Conservation (phyloP, 2,888 invertebrate genomes). For the Meliscaeva auricollis region DNA sequence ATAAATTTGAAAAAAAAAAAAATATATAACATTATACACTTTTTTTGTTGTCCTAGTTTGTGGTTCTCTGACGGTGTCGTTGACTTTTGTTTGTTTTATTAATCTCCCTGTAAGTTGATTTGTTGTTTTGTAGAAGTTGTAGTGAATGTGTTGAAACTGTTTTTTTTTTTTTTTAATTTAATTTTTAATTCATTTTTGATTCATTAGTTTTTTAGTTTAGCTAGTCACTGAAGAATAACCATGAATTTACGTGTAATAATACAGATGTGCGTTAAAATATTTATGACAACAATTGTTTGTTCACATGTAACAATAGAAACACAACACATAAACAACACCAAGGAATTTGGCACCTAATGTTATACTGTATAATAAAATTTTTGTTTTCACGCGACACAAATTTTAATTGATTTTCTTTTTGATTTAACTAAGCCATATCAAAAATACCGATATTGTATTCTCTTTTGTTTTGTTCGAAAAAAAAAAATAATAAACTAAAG, state of each 20-base stretch:
- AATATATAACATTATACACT: constrained; percentile 32
- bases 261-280: constrained; percentile 13
- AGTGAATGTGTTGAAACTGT: constrained; percentile 68
- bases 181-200: background rate
- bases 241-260: constrained; percentile 48
- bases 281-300: constrained; percentile 24
- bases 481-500: background rate
- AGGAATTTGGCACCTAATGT: constrained; percentile 34
- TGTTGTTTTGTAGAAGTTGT: constrained; percentile 50
- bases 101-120: constrained; percentile 52
- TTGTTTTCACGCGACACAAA: constrained; percentile 62
- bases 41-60: constrained; percentile 49
- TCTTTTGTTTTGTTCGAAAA: constrained; percentile 21
- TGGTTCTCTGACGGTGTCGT: constrained; percentile 46
- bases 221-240: constrained; percentile 50
- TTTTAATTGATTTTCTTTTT: background rate
- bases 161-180: background rate
- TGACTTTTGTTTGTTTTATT: constrained; percentile 1
- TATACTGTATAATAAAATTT: constrained; percentile 2
- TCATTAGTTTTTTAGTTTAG: constrained; percentile 41
- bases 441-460: constrained; percentile 26
- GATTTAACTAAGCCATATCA: constrained; percentile 37
- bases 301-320: constrained; percentile 70
- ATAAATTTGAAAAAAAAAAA: constrained; percentile 28
- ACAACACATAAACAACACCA: constrained; percentile 71